A percentile compares a stretch with the other conserved stretches of the same genome.
Conservation (phyloP, 2,888 invertebrate genomes). For the Tholera decimalis region DNA sequence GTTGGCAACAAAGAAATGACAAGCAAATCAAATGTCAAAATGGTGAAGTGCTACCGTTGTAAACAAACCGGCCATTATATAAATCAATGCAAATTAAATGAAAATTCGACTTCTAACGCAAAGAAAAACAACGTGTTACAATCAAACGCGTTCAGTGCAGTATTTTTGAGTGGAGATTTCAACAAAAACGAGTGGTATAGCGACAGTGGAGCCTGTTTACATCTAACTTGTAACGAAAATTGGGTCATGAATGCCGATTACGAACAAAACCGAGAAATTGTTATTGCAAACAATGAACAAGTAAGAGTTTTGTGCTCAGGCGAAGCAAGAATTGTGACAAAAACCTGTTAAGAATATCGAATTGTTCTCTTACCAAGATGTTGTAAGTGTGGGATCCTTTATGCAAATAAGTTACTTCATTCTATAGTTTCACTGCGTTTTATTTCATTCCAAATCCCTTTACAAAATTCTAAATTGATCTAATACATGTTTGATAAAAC, state of each 20-base stretch:
- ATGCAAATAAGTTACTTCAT: too few species aligned
- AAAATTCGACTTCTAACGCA: background rate
- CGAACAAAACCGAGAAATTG: background rate
- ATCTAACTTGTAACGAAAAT: background rate
- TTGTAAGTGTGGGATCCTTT: too few species aligned
- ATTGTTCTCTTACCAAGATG: too few species aligned
- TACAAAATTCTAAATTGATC: too few species aligned
- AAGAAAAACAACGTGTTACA: background rate
- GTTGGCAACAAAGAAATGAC: slow-evolving; percentile 2
- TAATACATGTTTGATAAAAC: too few species aligned
- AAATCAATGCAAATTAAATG: background rate
- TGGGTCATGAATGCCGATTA: background rate
- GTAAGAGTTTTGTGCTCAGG: background rate
- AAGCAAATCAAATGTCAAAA: background rate
- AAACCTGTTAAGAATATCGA: too few species aligned
- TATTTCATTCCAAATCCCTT: too few species aligned
- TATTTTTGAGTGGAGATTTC: background rate
- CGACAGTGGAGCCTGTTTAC: background rate
- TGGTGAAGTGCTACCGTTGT: background rate
- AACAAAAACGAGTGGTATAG: background rate
- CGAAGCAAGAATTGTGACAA: background rate
- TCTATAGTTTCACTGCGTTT: too few species aligned
- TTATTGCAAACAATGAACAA: background rate
- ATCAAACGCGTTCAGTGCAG: background rate
- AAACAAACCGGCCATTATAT: background rate